These are phyloP conservation scores for Liparis tanakae DNA, from an alignment of 2,797 vertebrate genomes.

Conservation along the genomic window DNA sequence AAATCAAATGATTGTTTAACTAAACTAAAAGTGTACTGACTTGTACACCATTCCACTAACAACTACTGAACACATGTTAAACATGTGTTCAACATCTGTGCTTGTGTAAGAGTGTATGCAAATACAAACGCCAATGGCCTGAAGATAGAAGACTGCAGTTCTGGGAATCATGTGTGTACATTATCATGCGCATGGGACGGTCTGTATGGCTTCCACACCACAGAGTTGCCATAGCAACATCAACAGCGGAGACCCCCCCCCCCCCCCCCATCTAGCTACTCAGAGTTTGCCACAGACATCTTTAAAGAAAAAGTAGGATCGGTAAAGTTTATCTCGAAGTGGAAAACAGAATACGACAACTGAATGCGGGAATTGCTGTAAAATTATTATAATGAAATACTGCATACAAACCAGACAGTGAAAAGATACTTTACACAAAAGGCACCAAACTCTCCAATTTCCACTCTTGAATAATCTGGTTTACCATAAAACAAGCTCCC, in stretches of 20 bases:
- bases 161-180: constrained; percentile 54
- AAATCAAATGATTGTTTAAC: background rate
- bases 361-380: background rate
- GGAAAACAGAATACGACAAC: background rate
- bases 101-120: constrained; percentile 5
- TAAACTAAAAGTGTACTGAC: background rate
- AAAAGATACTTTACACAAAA: background rate
- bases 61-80: background rate
- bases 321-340: background rate
- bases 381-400: constrained; percentile 11
- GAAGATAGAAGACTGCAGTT: constrained; percentile 29
- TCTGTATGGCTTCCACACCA: constrained; percentile 16
- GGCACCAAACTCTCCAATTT: background rate
- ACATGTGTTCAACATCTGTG: background rate
- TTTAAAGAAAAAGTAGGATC: background rate
- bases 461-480: background rate
- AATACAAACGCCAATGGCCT: constrained; percentile 11
- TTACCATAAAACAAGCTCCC: constrained; percentile 7
- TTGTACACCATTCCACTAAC: background rate
- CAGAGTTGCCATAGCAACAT: constrained; percentile 15
- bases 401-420: background rate
- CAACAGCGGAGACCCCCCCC: background rate
- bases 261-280: background rate
- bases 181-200: constrained; percentile 13
- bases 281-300: background rate